A percentile compares a stretch with the other conserved stretches of the same genome.
Conservation (phyloP, 2,113 vertebrate genomes). For the Ceuthmochares aereus region DNA sequence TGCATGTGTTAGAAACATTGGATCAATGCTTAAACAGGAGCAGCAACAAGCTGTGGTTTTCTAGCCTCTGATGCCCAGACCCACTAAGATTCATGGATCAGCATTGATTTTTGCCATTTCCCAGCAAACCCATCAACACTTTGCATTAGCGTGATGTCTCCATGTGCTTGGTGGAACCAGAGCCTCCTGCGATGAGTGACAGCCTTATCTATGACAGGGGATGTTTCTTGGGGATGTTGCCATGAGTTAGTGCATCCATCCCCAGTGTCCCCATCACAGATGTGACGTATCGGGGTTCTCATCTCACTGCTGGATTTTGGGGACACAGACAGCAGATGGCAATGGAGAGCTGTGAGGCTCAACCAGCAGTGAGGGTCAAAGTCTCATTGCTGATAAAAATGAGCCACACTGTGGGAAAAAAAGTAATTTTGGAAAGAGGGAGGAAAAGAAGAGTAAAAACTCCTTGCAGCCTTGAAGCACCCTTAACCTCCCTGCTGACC, state of each 20-base stretch:
- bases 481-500: background rate
- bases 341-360: background rate
- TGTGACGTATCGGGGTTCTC: rapidly evolving
- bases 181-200: background rate
- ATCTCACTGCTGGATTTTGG: rapidly evolving
- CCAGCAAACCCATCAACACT: background rate
- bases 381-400: background rate
- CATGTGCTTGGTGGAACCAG: rapidly evolving
- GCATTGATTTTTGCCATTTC: background rate
- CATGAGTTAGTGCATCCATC: no score
- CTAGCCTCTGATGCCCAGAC: background rate
- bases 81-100: background rate
- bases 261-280: background rate
- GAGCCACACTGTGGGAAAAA: background rate
- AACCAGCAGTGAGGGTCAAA: background rate
- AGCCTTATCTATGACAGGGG: rapidly evolving
- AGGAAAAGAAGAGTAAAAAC: background rate
- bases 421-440: background rate
- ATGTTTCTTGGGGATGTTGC: background rate
- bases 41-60: background rate
- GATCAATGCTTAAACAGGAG: background rate
- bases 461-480: background rate
- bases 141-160: rapidly evolving
- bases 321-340: background rate
- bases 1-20: background rate